Evolutionary conservation across 2,113 vertebrate species (phyloP), one percentile per base, ranked within the genome.

Genomic region (Coptodon rendalli): DNA sequence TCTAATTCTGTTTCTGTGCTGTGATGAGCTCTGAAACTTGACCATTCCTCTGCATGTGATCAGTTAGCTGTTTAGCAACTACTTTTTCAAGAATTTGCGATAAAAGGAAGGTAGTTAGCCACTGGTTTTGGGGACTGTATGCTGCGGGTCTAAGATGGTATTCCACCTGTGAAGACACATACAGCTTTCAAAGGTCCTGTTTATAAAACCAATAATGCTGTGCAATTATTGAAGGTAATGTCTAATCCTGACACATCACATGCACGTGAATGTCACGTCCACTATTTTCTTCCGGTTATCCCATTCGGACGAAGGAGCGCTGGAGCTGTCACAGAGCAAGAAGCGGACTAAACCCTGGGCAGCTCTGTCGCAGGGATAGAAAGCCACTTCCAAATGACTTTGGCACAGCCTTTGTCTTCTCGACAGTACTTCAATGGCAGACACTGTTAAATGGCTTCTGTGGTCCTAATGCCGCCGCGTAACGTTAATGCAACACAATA

Each of bases 31-130:
- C 6, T 66, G 4, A 66, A 66, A 38, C 61, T 0, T 66, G 59
- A n/a, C 59, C 0, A 63, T 63, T 63, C 29, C 59, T 63, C 31
- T 63, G 17, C 17, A 63, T 2, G 36, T 63, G 59, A n/a, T 5
- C 61, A 0, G 17, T 38, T 38, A 38, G 31, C 61, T 0, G 31
- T 66, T 66, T 38, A 5, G 4, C 34, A 38, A 66, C 31, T 66
- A 66, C 0, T 12, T 0, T 19, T 63, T 3, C 9, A 63, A 36
- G 0, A 0, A 0, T 63, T 63, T 63, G 59, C 9, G 31, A 38
- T 38, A 66, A 38, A 36, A 66, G 31, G 61, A 1, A 36, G 10
- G 0, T 36, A n/a, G 31, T 36, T n/a, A n/a, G 31, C 10, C 17
- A 36, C 17, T 38, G 61, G 17, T 38, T n/a, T 36, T 1, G 17